A percentile compares a stretch with the other conserved stretches of the same genome.
Evolutionary conservation across 2,888 invertebrate genomes (phyloP).

Genomic region (Acanthosepion esculentum): DNA sequence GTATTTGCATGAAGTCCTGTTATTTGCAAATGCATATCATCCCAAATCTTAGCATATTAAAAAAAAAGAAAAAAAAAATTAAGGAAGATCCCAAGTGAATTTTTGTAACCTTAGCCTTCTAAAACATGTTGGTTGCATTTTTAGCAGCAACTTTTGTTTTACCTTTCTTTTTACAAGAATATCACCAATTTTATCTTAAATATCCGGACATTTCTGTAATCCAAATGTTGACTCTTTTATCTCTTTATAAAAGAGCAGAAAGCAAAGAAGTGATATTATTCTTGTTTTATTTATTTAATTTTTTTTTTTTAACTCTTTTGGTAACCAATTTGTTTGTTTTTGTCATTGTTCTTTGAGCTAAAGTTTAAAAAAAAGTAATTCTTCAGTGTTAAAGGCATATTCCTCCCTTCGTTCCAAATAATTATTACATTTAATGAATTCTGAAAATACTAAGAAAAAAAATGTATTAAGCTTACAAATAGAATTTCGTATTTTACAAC

Average conservation of each 20-base stretch:
- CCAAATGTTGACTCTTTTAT: neutral
- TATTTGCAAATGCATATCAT: neutral
- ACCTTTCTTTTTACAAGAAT: neutral
- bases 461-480: too few species aligned
- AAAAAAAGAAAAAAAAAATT: too few species aligned
- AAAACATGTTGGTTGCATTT: neutral
- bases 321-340: neutral
- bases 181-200: neutral
- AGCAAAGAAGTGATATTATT: neutral
- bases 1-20: neutral
- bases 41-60: neutral
- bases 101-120: neutral
- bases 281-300: neutral
- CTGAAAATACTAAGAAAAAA: too few species aligned
- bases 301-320: neutral
- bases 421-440: neutral
- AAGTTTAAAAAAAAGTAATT: neutral
- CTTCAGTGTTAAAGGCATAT: constrained; percentile 18
- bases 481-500: too few species aligned
- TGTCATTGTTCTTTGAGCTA: neutral
- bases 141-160: neutral
- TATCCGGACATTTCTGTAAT: neutral
- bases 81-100: neutral
- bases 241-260: neutral
- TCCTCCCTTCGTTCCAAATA: neutral